Evolutionary conservation across 1,140 invertebrate genomes (phyloP), one percentile per base, ranked within the genome.

Genomic region (Drosophila parvula): DNA sequence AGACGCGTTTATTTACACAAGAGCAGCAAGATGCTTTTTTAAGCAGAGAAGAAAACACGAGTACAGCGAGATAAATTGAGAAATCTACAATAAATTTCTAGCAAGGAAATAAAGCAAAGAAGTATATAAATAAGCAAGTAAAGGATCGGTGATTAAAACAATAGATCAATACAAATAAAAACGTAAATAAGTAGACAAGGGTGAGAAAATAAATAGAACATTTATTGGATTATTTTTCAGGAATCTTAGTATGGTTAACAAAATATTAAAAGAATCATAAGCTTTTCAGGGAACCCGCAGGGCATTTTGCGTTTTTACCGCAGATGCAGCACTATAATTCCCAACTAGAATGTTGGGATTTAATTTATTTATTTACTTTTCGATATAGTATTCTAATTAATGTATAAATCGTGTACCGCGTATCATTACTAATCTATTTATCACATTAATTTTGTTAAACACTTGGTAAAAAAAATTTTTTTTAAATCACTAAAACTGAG

Each of bases 1-100:
- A 70, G 48, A 47, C 30, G 30, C 44, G 68, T 71, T 59, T 71
- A 71, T 71, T 71, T 71, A 71, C 43, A 71, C 34, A 70, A 71
- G 36, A 16, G 34, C 40, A 56, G 50, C n/a, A 22, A 28, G 28
- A 68, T 22, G 40, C 40, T 30, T 59, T 36, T 58, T 71, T 58
- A 41, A 34, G 28, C 34, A 48, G 6, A 48, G 12, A 22, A 16
- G 27, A 57, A 57, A 71, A 69, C 43, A 18, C n/a, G 10, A 28
- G 22, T 28, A 63, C 32, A n/a, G 30, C 32, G 32, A 27, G 43
- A 48, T 45, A 44, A 71, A 48, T 70, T 70, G 14, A 16, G 28
- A 41, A 57, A 70, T 27, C 16, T 9, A 56, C 38, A 57, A 43
- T 12, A 48, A n/a, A 22, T 32, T 45, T 18, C 6, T 18, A 16